Evolutionary conservation across 2,888 invertebrate species (phyloP).

Genomic region (Ophonus ardosiacus): DNA sequence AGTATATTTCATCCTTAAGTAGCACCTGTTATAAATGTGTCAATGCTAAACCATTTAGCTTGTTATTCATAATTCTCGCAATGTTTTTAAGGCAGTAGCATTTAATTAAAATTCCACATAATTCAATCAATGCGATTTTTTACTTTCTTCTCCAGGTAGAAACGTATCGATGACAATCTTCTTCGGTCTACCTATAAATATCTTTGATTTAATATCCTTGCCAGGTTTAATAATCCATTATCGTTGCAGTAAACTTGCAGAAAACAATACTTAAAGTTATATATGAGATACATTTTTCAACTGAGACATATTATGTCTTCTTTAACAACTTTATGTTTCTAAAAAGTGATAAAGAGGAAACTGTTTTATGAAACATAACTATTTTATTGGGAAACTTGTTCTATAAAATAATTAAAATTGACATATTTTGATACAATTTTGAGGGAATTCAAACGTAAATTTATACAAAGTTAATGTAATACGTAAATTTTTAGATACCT

Average conservation of each 20-base stretch:
- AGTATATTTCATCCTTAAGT: neutral
- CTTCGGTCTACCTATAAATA: conserved; percentile 9
- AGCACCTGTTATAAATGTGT: conserved; percentile 1
- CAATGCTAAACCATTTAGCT: neutral
- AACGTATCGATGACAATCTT: conserved; percentile 14
- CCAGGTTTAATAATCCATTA: conserved; percentile 42
- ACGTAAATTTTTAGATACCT: too few species aligned
- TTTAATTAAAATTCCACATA: neutral
- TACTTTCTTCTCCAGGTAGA: neutral
- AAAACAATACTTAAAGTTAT: conserved; percentile 49
- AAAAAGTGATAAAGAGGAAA: conserved; percentile 42
- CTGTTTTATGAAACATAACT: conserved; percentile 31
- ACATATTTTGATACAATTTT: neutral
- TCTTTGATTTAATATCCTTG: conserved; percentile 40
- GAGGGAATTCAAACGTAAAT: neutral
- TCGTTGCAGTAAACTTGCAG: conserved; percentile 44
- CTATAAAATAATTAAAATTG: neutral
- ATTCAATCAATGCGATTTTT: neutral
- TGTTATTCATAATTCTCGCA: neutral
- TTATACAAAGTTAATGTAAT: too few species aligned
- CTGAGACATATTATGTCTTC: conserved; percentile 29
- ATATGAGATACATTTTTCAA: conserved; percentile 42
- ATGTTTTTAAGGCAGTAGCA: neutral
- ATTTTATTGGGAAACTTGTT: conserved; percentile 1
- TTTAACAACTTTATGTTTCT: conserved; percentile 45